These are phyloP conservation scores for Drosophila lowei DNA, from an alignment of 1,140 invertebrate genomes.

Conservation along the genomic window DNA sequence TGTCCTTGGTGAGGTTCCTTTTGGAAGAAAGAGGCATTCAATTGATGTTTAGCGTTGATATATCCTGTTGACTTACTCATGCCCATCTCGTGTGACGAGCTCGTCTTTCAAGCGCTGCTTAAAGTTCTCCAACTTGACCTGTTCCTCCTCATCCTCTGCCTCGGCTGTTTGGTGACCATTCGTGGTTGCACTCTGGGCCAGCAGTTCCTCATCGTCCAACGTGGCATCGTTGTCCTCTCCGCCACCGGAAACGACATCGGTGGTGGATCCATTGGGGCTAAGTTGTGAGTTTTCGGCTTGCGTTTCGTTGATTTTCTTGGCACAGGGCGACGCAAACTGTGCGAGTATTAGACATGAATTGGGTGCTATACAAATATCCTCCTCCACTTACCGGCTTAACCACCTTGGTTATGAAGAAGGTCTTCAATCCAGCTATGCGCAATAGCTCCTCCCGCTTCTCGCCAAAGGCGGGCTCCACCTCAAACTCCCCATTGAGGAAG, in stretches of 20 bases:
- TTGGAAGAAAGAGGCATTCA: constrained; percentile 6
- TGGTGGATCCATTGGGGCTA: constrained; percentile 53
- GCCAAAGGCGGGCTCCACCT: constrained; percentile 96
- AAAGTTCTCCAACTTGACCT: constrained; percentile 87
- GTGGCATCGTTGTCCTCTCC: constrained; percentile 59
- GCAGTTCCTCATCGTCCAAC: constrained; percentile 71
- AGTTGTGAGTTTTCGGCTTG: constrained; percentile 41
- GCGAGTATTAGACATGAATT: too few species aligned
- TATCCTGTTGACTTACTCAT: constrained; percentile 85
- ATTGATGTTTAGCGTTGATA: not conserved
- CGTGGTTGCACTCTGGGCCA: constrained; percentile 50
- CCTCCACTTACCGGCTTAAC: constrained; percentile 89
- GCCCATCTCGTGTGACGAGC: constrained; percentile 91
- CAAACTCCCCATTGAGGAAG: constrained; percentile 95
- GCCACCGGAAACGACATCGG: constrained; percentile 24
- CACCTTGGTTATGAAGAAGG: constrained; percentile 95
- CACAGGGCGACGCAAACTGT: constrained; percentile 65
- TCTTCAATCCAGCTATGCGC: constrained; percentile 93
- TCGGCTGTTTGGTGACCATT: constrained; percentile 43
- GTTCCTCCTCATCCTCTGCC: constrained; percentile 79
- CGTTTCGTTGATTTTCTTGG: constrained; percentile 72
- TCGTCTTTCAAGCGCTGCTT: constrained; percentile 90
- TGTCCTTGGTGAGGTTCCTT: constrained; percentile 87
- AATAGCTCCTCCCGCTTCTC: constrained; percentile 94
- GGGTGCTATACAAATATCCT: too few species aligned